A percentile compares a stretch with the other conserved stretches of the same genome.
Conservation (phyloP, 2,113 vertebrate genomes). For the Istiophorus platypterus region DNA sequence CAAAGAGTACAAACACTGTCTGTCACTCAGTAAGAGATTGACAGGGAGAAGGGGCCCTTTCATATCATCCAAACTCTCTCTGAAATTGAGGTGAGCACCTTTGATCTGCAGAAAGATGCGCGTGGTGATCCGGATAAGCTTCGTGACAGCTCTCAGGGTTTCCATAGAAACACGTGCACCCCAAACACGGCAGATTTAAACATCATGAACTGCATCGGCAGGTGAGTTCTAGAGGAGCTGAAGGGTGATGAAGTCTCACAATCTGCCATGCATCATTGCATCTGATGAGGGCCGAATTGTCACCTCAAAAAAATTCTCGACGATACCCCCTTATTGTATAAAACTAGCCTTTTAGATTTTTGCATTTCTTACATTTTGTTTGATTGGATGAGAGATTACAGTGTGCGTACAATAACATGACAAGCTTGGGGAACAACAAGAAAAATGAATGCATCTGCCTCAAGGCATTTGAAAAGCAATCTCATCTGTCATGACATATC, state of each 20-base stretch:
- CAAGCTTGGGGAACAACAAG: not conserved
- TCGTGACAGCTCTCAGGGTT: constrained; percentile 61
- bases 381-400: constrained; percentile 16
- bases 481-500: constrained; percentile 27
- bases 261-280: constrained; percentile 53
- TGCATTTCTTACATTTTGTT: not conserved
- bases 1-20: constrained; percentile 51
- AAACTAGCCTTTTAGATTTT: constrained; percentile 12
- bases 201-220: constrained; percentile 52
- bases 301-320: constrained; percentile 36
- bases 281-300: constrained; percentile 37
- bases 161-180: constrained; percentile 65
- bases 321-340: not conserved
- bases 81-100: constrained; percentile 81
- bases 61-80: constrained; percentile 51
- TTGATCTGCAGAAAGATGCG: constrained; percentile 63
- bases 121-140: constrained; percentile 63
- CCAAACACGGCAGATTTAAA: constrained; percentile 45
- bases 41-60: constrained; percentile 39
- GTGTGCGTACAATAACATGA: constrained; percentile 2
- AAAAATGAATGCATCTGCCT: constrained; percentile 23
- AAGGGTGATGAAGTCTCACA: constrained; percentile 47
- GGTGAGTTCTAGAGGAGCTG: constrained; percentile 51
- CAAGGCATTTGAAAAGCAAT: constrained; percentile 33
- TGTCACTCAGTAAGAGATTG: constrained; percentile 64